Evolutionary conservation across 2,797 vertebrate genomes (phyloP), one percentile per base, ranked within the genome.

Genomic region (Hoplostethus atlanticus): DNA sequence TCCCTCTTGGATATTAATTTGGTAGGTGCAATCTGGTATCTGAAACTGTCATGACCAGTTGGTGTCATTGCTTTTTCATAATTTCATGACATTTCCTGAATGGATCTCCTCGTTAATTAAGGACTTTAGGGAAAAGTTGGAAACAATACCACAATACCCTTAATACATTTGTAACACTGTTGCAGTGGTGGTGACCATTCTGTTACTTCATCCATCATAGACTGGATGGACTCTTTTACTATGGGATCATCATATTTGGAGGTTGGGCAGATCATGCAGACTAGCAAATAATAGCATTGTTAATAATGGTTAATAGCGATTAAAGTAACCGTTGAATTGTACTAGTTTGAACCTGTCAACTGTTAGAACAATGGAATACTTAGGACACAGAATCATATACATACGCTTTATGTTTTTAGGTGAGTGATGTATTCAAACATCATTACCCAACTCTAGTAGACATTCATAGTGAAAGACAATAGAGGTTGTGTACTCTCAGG

Each of bases 361-460:
- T 65, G 31, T 79, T 78, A 44, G 64, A 84, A 51, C 55, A 64
- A 67, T 66, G 64, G 3, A 68, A 40, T 56, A 56, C 38, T 2
- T 46, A n/a, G 0, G 21, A 70, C 74, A 68, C 48, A 54, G 64
- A 16, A 56, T 25, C 73, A 36, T 66, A 54, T 31, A 12, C 34
- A 76, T 10, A 50, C 38, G 36, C 36, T 60, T 71, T 73, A 28
- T 28, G 3, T 81, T 79, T 70, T 71, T 28, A 59, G 42, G 6
- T 62, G 61, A 50, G 6, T 50, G 47, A 50, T 50, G 5, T 50
- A 50, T 17, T 50, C 12, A 15, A 4, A 44, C 11, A 10, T 42
- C 40, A 42, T 42, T 42, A 42, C 40, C 40, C 21, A 44, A 44
- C 15, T 44, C 25, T 28, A 28, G 42, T 44, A 12, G 3, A 12